Percentiles rank a stretch among this genome's conserved stretches.
Conservation (phyloP, 2,888 invertebrate genomes). For the Lumbricus terrestris region DNA sequence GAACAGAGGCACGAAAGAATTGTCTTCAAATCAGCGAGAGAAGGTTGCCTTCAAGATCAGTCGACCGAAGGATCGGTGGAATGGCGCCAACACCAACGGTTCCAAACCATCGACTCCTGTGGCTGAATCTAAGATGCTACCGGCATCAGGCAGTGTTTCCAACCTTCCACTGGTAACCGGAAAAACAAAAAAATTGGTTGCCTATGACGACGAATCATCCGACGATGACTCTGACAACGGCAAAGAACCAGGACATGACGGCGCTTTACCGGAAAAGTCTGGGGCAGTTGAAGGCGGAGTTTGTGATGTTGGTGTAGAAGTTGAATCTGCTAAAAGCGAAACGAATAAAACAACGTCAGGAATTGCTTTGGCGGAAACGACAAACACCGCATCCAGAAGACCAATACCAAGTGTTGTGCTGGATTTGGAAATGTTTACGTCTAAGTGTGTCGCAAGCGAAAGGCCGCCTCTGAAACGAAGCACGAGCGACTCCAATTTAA, state of each 20-base stretch:
- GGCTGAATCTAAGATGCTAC: background rate
- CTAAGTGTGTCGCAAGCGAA: background rate
- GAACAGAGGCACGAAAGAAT: background rate
- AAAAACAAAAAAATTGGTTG: background rate
- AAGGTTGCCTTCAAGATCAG: conserved; percentile 7
- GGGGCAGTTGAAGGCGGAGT: background rate
- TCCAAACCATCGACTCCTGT: background rate
- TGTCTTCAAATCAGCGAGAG: background rate
- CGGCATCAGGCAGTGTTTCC: background rate
- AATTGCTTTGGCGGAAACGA: background rate
- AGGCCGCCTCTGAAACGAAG: background rate
- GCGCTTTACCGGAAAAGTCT: background rate
- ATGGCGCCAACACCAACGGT: background rate
- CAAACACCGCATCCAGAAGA: background rate
- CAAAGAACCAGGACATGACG: background rate
- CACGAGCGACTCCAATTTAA: background rate
- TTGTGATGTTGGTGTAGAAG: background rate
- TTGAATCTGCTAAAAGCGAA: background rate
- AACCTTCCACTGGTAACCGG: background rate
- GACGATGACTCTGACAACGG: background rate
- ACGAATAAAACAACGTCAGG: background rate
- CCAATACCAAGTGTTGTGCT: background rate
- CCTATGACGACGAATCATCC: conserved; percentile 8
- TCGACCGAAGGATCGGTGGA: background rate
- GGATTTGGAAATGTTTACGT: background rate